Evolutionary conservation across 2,797 vertebrate genomes (phyloP).

Genomic region (Buphagus erythrorhynchus): DNA sequence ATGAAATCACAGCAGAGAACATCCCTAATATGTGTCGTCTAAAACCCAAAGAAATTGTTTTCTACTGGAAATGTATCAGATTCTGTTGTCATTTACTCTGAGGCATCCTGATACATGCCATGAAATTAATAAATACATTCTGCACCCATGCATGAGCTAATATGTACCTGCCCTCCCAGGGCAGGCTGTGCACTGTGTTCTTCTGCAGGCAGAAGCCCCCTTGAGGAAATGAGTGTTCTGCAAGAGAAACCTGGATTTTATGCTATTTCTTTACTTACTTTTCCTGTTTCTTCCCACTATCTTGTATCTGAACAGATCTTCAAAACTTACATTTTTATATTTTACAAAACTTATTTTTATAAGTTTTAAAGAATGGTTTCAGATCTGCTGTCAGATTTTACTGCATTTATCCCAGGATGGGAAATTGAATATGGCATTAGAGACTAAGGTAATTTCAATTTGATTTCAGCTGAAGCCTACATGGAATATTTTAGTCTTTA

Average conservation of each 20-base stretch:
- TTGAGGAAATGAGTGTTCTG: background rate
- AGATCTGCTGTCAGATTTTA: background rate
- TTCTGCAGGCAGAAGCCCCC: background rate
- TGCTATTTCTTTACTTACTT: background rate
- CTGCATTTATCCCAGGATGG: background rate
- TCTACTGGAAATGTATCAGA: background rate
- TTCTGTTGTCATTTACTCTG: background rate
- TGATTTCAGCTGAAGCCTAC: background rate
- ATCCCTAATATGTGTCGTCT: background rate
- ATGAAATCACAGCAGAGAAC: background rate
- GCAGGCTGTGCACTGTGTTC: background rate
- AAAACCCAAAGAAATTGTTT: background rate
- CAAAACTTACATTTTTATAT: fast-evolving
- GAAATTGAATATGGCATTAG: background rate
- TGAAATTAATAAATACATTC: background rate
- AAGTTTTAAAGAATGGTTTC: background rate
- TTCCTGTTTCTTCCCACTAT: background rate
- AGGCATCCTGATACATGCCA: background rate
- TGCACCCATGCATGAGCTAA: background rate
- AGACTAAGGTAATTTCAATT: background rate
- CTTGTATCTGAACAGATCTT: background rate
- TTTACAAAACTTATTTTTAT: too few relatives aligned
- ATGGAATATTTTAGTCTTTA: background rate
- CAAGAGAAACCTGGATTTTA: background rate
- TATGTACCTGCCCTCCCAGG: background rate